These are phyloP conservation scores for Pterocles gutturalis DNA, from an alignment of 2,113 vertebrate genomes.

Conservation along the genomic window DNA sequence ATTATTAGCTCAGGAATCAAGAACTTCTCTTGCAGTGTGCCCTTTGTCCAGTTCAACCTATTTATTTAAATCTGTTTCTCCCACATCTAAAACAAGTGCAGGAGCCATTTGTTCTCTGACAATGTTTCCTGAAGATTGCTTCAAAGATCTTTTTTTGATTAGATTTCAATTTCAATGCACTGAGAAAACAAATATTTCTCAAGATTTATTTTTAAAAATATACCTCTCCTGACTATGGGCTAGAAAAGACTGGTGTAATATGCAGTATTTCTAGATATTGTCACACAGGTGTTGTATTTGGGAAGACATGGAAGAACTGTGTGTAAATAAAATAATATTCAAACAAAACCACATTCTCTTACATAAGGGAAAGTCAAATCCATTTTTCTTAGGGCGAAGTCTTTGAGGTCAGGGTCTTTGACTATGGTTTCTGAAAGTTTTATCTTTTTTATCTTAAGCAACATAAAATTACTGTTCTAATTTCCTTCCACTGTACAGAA, in stretches of 20 bases:
- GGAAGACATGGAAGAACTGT: neutral
- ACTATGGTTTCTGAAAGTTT: neutral
- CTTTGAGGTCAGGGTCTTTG: neutral
- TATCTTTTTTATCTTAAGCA: neutral
- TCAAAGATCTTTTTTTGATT: neutral
- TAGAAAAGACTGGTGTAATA: neutral
- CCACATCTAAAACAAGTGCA: neutral
- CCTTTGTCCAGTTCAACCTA: neutral
- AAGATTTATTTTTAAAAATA: neutral
- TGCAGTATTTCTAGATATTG: neutral
- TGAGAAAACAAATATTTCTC: neutral
- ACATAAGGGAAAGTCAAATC: neutral
- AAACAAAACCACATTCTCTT: neutral
- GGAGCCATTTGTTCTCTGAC: neutral
- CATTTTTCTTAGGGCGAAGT: neutral
- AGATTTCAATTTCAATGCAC: neutral
- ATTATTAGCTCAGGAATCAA: neutral
- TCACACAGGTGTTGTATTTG: neutral
- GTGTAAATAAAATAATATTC: neutral
- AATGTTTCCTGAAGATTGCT: neutral
- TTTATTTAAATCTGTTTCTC: conserved; percentile 12
- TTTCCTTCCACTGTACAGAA: neutral
- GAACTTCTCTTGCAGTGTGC: neutral
- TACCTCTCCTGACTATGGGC: neutral
- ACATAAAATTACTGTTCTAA: neutral